phyloP scores from a whole-genome alignment of 2,888 invertebrate species.

The Lasius fuliginosus region DNA sequence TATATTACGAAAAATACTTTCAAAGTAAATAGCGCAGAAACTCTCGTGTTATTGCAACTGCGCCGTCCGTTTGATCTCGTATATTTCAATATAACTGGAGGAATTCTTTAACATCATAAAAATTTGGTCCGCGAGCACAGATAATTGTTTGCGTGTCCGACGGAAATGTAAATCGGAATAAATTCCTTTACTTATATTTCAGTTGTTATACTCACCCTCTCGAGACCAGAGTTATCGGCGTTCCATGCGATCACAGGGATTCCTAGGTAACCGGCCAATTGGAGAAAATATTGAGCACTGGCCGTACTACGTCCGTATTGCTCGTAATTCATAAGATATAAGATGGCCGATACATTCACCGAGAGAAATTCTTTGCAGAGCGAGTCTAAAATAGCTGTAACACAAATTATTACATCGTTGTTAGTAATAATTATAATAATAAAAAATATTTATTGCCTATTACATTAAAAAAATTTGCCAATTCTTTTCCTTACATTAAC shows the following conservation, averaged over 20 bases:
- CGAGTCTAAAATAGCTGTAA: slow-evolving; percentile 94
- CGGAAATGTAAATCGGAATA: neutral
- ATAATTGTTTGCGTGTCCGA: slow-evolving; percentile 1
- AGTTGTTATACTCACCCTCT: slow-evolving; percentile 83
- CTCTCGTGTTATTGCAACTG: neutral
- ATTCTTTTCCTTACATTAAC: neutral
- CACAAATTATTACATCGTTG: slow-evolving; percentile 37
- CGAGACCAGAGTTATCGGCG: slow-evolving; percentile 97
- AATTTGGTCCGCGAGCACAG: neutral
- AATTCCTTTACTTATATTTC: slow-evolving; percentile 9
- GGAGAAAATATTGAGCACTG: slow-evolving; percentile 97
- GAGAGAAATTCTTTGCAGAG: slow-evolving; percentile 96
- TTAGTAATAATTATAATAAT: neutral
- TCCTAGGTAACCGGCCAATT: slow-evolving; percentile 96
- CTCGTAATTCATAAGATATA: slow-evolving; percentile 98
- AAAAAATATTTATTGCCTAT: neutral
- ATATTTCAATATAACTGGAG: slow-evolving; percentile 22
- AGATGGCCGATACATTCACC: slow-evolving; percentile 95
- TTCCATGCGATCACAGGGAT: slow-evolving; percentile 99
- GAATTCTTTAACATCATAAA: slow-evolving; percentile 26
- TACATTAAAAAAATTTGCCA: neutral
- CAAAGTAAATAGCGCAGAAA: neutral
- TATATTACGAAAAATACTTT: neutral
- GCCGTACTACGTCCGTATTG: slow-evolving; percentile 97
- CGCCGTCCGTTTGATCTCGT: neutral